Conservation (phyloP, 2,888 invertebrate genomes). For the Cyclophora albipunctata region DNA sequence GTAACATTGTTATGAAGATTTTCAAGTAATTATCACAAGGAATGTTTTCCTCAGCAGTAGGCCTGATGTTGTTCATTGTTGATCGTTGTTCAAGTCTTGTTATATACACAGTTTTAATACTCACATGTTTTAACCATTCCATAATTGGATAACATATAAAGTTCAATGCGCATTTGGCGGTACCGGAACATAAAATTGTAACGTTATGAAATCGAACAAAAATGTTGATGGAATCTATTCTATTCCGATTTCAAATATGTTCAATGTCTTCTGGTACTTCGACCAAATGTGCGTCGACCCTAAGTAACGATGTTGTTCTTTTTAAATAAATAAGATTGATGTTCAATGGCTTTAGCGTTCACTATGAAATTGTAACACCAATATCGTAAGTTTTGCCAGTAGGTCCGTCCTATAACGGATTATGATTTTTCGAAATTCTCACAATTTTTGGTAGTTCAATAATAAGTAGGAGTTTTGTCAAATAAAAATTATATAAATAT, state of each 20-base stretch:
- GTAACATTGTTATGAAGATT: constrained; percentile 2
- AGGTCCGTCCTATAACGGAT: constrained; percentile 60
- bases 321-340: too few relatives aligned
- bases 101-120: constrained; percentile 61
- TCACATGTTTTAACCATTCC: constrained; percentile 59
- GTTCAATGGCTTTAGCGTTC: constrained; percentile 23
- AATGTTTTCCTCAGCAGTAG: neutral
- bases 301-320: too few relatives aligned
- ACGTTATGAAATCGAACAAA: too few relatives aligned
- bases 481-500: too few relatives aligned
- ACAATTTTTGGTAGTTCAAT: constrained; percentile 8
- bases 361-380: constrained; percentile 52
- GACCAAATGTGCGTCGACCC: too few relatives aligned
- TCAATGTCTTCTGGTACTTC: too few relatives aligned
- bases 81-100: constrained; percentile 24
- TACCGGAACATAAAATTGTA: too few relatives aligned
- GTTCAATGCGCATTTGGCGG: too few relatives aligned
- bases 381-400: constrained; percentile 47
- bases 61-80: constrained; percentile 16
- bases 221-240: too few relatives aligned
- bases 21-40: neutral
- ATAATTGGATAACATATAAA: constrained; percentile 30
- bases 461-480: constrained; percentile 5
- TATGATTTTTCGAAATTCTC: constrained; percentile 24
- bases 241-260: too few relatives aligned